phyloP scores from a whole-genome alignment of 2,888 invertebrate species.

The Caenorhabditis sulstoni region DNA sequence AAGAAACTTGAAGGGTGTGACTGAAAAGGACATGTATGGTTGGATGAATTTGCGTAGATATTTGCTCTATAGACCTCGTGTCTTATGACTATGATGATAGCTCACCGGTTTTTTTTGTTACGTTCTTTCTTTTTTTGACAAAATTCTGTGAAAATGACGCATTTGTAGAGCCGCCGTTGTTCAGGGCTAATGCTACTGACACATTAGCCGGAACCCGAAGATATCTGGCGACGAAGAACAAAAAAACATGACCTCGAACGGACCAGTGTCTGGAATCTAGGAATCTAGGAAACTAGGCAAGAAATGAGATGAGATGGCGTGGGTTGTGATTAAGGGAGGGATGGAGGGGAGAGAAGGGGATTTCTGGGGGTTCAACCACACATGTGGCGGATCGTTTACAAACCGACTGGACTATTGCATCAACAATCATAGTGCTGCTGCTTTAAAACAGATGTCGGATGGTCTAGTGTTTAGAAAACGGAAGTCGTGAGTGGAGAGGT shows the following conservation, averaged over 20 bases:
- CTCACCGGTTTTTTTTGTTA: too few species aligned
- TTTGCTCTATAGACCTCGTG: too few species aligned
- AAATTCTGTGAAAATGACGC: slow-evolving; percentile 33
- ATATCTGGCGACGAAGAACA: too few species aligned
- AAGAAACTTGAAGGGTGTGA: too few species aligned
- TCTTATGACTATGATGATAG: too few species aligned
- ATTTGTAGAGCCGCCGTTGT: not conserved
- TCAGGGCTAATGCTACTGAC: not conserved
- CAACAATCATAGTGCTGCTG: slow-evolving; percentile 14
- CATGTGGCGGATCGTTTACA: slow-evolving; percentile 42
- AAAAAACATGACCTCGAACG: slow-evolving; percentile 32
- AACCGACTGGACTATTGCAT: slow-evolving; percentile 1
- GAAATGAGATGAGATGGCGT: not conserved
- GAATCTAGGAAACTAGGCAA: too few species aligned
- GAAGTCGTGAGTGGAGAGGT: slow-evolving; percentile 1
- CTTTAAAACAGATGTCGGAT: slow-evolving; percentile 31
- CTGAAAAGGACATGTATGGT: not conserved
- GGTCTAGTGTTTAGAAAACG: too few species aligned
- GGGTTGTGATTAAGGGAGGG: slow-evolving; percentile 12
- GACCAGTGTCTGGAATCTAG: not conserved
- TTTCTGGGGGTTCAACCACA: not conserved
- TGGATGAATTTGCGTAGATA: slow-evolving; percentile 1
- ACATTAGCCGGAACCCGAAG: slow-evolving; percentile 1
- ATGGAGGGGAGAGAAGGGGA: not conserved
- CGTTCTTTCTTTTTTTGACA: not conserved